phyloP scores from a whole-genome alignment of 35 echinoderm and acorn worm species.

The Heliocidaris erythrogramma region DNA sequence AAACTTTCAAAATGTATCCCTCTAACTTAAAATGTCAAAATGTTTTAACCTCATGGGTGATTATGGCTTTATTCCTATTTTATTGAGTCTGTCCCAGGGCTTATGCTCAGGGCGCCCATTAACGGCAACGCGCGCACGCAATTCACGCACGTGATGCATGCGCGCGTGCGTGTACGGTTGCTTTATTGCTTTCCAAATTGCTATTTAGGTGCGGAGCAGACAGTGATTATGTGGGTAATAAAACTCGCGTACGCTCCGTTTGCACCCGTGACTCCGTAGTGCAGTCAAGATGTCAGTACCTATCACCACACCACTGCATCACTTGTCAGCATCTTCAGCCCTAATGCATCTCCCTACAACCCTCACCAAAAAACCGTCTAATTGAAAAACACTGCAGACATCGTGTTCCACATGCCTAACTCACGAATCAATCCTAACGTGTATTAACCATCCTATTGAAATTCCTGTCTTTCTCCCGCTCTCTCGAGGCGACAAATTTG shows the following conservation, averaged over 20 bases:
- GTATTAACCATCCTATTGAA: slow-evolving; percentile 25
- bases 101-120: neutral
- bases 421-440: neutral
- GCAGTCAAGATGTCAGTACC: slow-evolving; percentile 5
- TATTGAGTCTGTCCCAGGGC: neutral
- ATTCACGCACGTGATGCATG: neutral
- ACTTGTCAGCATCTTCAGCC: neutral
- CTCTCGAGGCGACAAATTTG: slow-evolving; percentile 43
- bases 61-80: neutral
- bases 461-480: neutral
- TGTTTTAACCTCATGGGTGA: slow-evolving; percentile 19
- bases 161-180: slow-evolving; percentile 11
- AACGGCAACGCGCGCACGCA: neutral
- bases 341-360: slow-evolving; percentile 38
- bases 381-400: slow-evolving; percentile 48
- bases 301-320: neutral
- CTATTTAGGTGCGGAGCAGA: slow-evolving; percentile 1
- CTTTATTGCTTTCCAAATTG: slow-evolving; percentile 13
- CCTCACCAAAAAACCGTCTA: neutral
- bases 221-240: slow-evolving; percentile 10
- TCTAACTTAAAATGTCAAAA: slow-evolving; percentile 33
- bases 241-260: neutral
- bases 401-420: neutral
- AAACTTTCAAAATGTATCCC: neutral
- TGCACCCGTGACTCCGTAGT: neutral